Base-by-base conservation (phyloP, 2,888 invertebrate species). In the Pollenia angustigena region DNA sequence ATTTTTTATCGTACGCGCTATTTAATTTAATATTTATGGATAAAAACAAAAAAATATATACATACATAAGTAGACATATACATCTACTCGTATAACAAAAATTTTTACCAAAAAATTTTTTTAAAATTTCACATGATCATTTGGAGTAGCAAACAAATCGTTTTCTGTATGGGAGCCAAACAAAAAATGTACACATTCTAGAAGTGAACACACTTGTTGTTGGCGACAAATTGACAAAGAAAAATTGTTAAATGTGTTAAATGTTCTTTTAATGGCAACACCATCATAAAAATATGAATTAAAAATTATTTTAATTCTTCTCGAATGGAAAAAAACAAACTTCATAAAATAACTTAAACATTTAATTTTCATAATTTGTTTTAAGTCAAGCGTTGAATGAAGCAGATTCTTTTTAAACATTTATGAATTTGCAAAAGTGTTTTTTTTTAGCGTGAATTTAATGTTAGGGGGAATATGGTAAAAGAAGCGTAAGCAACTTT, bases 161-260 rank as follows among this genome's bases (percentile, higher is more conserved):
- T 32, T 32, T 52, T 14, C 44, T 56, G 44, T 9, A 14, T 32
- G 44, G 16, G 32, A n/a, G 52, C n/a, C 54, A 14, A 52, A n/a
- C n/a, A n/a, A 50, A 54, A 18, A 16, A 88, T 85, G 78, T 18
- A 78, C 68, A 56, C 48, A 82, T 54, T 48, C 23, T 40, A 46
- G 69, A 62, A 52, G 40, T 11, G 75, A 69, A 72, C 52, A 12
- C 60, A 74, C 62, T 69, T 68, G 54, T 69, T 68, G 54, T 58
- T 87, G 87, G 87, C 87, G 87, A 87, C 82, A 89, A 88, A 87
- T 89, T 89, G 88, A 89, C 89, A 88, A 82, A 81, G 86, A 85
- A 89, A 88, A 85, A 88, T 89, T 88, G 82, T 90, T 87, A 90
- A 91, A 92, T 91, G 92, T 92, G 92, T 90, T 92, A 92, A 92